phyloP scores from a whole-genome alignment of 2,888 invertebrate genomes.

The Deilephila porcellus region DNA sequence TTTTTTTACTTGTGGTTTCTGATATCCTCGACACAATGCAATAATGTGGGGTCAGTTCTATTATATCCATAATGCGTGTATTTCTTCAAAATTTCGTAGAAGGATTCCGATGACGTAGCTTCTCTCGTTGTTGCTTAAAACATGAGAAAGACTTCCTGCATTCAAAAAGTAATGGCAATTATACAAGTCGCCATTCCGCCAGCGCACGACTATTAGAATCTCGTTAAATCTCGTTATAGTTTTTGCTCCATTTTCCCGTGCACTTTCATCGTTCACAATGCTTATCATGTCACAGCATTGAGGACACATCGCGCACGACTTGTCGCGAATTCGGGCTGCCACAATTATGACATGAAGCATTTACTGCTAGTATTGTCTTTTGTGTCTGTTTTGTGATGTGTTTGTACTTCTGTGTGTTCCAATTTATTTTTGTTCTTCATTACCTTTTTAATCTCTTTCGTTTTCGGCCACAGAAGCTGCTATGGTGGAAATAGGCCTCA shows the following conservation, averaged over 20 bases:
- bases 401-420: neutral
- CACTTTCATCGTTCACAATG: conserved; percentile 26
- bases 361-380: neutral
- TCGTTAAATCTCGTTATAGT: conserved; percentile 28
- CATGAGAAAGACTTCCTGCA: no score
- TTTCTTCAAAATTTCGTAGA: no score
- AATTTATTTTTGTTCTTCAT: neutral
- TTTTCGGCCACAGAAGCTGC: no score
- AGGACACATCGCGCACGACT: conserved; percentile 45
- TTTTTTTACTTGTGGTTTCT: no score
- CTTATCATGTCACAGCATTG: conserved; percentile 19
- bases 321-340: conserved; percentile 36
- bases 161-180: conserved; percentile 10
- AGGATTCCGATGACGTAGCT: no score
- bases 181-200: neutral
- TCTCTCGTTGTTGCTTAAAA: neutral
- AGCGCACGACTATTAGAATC: conserved; percentile 23
- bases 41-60: no score
- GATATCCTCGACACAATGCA: no score
- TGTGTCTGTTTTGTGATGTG: no score
- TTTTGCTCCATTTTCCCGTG: conserved; percentile 27
- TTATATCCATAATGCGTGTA: no score
- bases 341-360: conserved; percentile 34
- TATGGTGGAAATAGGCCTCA: no score
- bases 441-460: no score